Percentiles rank a stretch among this genome's conserved stretches.
phyloP scores from a whole-genome alignment of 2,113 vertebrate species.

The Rhipidura dahli region DNA sequence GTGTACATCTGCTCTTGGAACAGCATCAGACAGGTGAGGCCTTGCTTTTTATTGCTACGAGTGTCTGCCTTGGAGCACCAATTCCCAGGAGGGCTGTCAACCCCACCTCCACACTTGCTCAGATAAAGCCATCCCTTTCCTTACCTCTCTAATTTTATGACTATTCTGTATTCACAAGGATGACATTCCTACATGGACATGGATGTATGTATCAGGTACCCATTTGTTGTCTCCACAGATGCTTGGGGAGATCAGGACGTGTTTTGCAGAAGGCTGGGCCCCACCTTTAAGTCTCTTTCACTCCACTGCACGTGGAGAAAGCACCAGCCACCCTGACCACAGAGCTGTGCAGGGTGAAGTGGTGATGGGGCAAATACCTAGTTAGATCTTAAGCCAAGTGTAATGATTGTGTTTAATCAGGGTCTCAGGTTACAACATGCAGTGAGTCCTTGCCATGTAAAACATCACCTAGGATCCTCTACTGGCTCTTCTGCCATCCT shows the following conservation, averaged over 20 bases:
- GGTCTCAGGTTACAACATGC: background rate
- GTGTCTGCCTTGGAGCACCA: background rate
- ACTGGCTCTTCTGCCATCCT: background rate
- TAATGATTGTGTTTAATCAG: background rate
- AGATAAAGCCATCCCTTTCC: background rate
- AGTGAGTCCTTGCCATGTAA: background rate
- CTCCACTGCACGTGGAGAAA: background rate
- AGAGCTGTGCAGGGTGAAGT: background rate
- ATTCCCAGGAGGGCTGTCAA: slow-evolving; percentile 8
- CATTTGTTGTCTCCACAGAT: background rate
- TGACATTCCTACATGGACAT: background rate
- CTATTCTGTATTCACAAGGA: background rate
- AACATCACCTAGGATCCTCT: background rate
- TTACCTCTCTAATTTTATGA: background rate
- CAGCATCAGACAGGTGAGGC: background rate
- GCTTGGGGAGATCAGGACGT: background rate
- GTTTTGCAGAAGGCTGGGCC: background rate
- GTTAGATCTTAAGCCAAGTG: background rate
- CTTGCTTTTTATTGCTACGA: background rate
- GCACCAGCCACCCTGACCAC: background rate
- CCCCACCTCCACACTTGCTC: background rate
- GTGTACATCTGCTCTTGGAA: background rate
- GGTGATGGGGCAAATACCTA: background rate
- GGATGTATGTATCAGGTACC: background rate
- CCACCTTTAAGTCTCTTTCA: background rate